A percentile compares a stretch with the other conserved stretches of the same genome.
Evolutionary conservation across 2,888 invertebrate genomes (phyloP).

Genomic region (Ephialtes manifestator): DNA sequence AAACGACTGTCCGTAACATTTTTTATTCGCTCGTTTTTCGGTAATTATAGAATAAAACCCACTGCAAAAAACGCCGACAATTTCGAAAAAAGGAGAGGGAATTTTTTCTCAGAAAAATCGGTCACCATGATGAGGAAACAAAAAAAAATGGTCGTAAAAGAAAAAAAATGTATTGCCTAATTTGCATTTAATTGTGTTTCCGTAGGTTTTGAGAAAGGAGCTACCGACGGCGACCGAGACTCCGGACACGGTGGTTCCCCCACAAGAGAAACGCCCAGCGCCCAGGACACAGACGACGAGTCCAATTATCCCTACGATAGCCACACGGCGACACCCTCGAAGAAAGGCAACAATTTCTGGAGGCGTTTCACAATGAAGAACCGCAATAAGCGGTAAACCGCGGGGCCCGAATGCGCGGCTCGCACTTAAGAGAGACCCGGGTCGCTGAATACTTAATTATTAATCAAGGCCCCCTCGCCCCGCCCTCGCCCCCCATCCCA

Average conservation of each 20-base stretch:
- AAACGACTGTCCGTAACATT: no score
- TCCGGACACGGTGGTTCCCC: slow-evolving; percentile 85
- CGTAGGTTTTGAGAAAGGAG: slow-evolving; percentile 79
- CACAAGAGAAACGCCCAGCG: slow-evolving; percentile 82
- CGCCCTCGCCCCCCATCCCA: slow-evolving; percentile 59
- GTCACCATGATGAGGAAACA: no score
- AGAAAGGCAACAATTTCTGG: slow-evolving; percentile 87
- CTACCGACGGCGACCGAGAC: slow-evolving; percentile 83
- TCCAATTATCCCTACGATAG: slow-evolving; percentile 86
- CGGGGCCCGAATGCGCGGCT: slow-evolving; percentile 25
- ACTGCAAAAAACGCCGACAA: no score
- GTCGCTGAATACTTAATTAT: slow-evolving; percentile 67
- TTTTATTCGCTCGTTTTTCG: no score
- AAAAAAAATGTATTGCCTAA: not conserved
- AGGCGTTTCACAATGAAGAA: slow-evolving; percentile 91
- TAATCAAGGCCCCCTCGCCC: slow-evolving; percentile 43
- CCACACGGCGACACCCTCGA: slow-evolving; percentile 79
- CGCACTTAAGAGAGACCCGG: slow-evolving; percentile 55
- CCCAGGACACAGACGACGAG: slow-evolving; percentile 87
- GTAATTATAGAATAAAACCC: no score
- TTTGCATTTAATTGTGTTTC: not conserved
- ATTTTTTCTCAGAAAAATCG: no score
- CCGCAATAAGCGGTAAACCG: slow-evolving; percentile 89
- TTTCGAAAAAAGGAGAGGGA: no score
- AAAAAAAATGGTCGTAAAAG: no score